Evolutionary conservation across 1,140 invertebrate species (phyloP).

Genomic region (Pachyrhynchus sulphureomaculatus): DNA sequence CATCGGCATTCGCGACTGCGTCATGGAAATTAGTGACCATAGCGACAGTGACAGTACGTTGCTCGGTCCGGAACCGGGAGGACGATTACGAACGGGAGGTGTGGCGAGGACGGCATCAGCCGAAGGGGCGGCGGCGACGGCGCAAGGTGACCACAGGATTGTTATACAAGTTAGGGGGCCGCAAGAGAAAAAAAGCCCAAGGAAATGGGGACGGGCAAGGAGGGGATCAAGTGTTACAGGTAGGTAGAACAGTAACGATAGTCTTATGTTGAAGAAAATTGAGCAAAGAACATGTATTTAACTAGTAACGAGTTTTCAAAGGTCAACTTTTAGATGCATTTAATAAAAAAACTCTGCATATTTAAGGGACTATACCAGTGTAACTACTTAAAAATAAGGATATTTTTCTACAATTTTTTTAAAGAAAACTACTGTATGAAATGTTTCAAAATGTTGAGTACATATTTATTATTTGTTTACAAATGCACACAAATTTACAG

Average conservation of each 20-base stretch:
- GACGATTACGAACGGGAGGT: slow-evolving; percentile 58
- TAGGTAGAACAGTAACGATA: not conserved
- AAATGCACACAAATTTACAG: too few relatives aligned
- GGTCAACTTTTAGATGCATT: too few relatives aligned
- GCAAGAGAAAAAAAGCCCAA: slow-evolving; percentile 57
- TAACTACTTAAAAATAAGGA: too few relatives aligned
- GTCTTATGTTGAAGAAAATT: not conserved
- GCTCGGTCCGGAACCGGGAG: slow-evolving; percentile 75
- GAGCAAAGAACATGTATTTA: too few relatives aligned
- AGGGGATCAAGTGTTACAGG: not conserved
- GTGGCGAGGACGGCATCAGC: slow-evolving; percentile 53
- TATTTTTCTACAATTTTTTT: too few relatives aligned
- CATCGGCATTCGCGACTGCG: slow-evolving; percentile 65
- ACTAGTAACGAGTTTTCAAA: too few relatives aligned
- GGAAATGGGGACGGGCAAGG: slow-evolving; percentile 23
- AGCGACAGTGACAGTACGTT: slow-evolving; percentile 78
- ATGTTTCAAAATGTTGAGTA: too few relatives aligned
- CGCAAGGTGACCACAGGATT: slow-evolving; percentile 70
- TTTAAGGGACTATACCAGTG: too few relatives aligned
- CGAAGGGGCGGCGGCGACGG: slow-evolving; percentile 54
- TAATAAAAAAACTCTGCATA: too few relatives aligned
- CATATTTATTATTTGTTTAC: too few relatives aligned
- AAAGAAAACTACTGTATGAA: too few relatives aligned
- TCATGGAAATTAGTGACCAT: slow-evolving; percentile 83
- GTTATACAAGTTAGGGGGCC: slow-evolving; percentile 81